Conservation (phyloP, 2,113 vertebrate genomes). For the Delphinapterus leucas region DNA sequence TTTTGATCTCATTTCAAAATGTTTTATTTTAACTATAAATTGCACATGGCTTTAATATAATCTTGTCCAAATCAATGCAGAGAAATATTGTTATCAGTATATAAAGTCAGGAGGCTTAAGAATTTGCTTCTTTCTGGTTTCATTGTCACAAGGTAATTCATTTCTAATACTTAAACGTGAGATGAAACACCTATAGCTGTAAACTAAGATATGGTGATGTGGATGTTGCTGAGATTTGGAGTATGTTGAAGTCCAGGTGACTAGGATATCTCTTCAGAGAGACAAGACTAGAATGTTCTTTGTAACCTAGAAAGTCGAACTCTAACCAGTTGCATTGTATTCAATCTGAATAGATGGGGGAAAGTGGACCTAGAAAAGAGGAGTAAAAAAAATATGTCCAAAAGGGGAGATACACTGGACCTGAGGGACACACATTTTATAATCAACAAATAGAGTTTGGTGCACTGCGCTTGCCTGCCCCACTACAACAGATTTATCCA, state of each 20-base stretch:
- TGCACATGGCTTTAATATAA: constrained; percentile 27
- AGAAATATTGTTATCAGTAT: background rate
- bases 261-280: background rate
- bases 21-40: constrained; percentile 44
- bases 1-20: constrained; percentile 54
- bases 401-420: background rate
- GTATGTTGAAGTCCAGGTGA: constrained; percentile 1
- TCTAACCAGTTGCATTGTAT: background rate
- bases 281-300: background rate
- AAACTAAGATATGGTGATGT: background rate
- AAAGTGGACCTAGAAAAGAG: background rate
- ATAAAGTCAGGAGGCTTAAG: background rate
- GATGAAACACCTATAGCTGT: background rate
- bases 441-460: background rate
- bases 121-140: constrained; percentile 30
- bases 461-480: background rate
- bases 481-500: background rate
- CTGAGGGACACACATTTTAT: background rate
- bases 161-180: constrained; percentile 14
- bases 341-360: background rate
- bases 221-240: background rate
- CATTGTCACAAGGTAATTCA: constrained; percentile 37
- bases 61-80: constrained; percentile 4
- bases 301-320: background rate
- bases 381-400: background rate